Evolutionary conservation across 2,888 invertebrate genomes (phyloP), one percentile per base, ranked within the genome.

Genomic region (Chesias legatella): DNA sequence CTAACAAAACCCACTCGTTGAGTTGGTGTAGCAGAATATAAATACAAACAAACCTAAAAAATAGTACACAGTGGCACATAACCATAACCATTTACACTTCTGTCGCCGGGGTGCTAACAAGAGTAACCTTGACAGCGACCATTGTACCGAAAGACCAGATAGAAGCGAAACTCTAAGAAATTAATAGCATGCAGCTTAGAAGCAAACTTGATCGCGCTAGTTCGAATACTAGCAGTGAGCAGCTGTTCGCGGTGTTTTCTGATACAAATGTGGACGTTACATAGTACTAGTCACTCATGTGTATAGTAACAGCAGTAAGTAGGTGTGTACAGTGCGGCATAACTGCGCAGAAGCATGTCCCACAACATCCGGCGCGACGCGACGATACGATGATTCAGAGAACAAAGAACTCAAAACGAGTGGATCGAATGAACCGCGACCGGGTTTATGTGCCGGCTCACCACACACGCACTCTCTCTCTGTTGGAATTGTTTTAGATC

Each of bases 351-450:
- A 31, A 43, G 34, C 22, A 48, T 45, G 50, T 48, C 35, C 21
- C 39, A 17, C 13, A 44, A 43, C 49, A 54, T 58, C 51, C 55
- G 51, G 49, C 39, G 50, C 48, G 40, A 48, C 39, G 50, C 48
- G 40, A 43, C 50, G 38, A 32, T 36, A 25, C n/a, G 39, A 45
- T 65, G 55, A 64, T 51, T 64, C 64, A 63, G 37, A 29, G 48
- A 53, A 64, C 66, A 64, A 64, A 61, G 57, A 52, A 33, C 47
- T 47, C 35, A 31, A 39, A 44, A 36, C 47, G 37, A 22, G 9
- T 43, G 28, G 11, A 25, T 43, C 26, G 22, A 51, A 44, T 36
- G 32, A 44, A 40, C 25, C 29, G 32, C 28, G 28, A 29, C 20
- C 10, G 23, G 35, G 33, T 34, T 31, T 46, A 42, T 30, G 25